Conservation (phyloP, 2,113 vertebrate species). For the Excalfactoria chinensis region DNA sequence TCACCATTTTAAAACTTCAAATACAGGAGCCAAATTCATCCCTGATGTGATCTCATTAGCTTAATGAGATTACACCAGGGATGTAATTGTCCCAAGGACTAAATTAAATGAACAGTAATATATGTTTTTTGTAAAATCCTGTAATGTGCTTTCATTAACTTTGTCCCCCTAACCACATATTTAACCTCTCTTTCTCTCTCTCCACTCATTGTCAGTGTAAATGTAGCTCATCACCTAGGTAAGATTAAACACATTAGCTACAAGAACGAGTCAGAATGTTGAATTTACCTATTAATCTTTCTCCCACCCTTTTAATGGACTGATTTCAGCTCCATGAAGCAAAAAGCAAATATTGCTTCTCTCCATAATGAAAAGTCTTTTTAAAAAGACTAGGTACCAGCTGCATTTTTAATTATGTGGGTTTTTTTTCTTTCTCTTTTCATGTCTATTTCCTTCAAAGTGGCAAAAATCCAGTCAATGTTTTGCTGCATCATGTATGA, state of each 20-base stretch:
- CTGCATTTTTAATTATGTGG: neutral
- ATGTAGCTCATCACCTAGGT: slow-evolving; percentile 35
- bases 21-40: slow-evolving; percentile 51
- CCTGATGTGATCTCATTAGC: slow-evolving; percentile 57
- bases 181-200: slow-evolving; percentile 57
- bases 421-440: neutral
- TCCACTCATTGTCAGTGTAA: slow-evolving; percentile 23
- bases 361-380: neutral
- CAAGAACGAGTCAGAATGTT: slow-evolving; percentile 35
- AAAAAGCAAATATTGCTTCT: slow-evolving; percentile 58
- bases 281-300: slow-evolving; percentile 59
- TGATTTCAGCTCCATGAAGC: slow-evolving; percentile 31
- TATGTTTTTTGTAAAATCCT: slow-evolving; percentile 41
- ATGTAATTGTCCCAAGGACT: slow-evolving; percentile 60
- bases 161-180: slow-evolving; percentile 60
- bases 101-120: slow-evolving; percentile 63
- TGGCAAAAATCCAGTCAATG: neutral
- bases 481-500: slow-evolving; percentile 31
- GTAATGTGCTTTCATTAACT: slow-evolving; percentile 67
- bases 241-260: slow-evolving; percentile 56
- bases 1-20: slow-evolving; percentile 43
- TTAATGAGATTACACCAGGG: slow-evolving; percentile 62
- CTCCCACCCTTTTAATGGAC: slow-evolving; percentile 31
- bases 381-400: neutral
- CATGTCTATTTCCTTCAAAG: neutral